Percentiles rank a stretch among this genome's conserved stretches.
Evolutionary conservation across 2,888 invertebrate species (phyloP).

Genomic region (Panorpa germanica): DNA sequence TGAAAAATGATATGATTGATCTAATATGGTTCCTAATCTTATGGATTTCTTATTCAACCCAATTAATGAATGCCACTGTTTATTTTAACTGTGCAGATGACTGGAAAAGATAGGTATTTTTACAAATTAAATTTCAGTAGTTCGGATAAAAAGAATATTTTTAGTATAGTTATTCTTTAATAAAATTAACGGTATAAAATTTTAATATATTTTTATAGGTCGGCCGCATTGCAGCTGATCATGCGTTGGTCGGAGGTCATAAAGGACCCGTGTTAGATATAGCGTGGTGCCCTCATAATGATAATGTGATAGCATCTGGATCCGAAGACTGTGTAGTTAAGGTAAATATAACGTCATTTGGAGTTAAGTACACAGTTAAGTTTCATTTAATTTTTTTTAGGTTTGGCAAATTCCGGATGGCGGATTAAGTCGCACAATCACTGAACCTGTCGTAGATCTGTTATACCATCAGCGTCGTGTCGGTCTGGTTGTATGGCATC

Average conservation of each 20-base stretch:
- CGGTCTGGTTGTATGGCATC: slow-evolving; percentile 91
- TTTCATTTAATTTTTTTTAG: slow-evolving; percentile 16
- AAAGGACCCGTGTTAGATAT: slow-evolving; percentile 92
- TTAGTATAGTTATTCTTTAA: background rate
- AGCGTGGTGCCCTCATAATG: slow-evolving; percentile 97
- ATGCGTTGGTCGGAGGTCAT: slow-evolving; percentile 90
- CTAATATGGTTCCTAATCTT: no score
- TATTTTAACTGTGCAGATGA: no score
- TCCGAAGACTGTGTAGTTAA: slow-evolving; percentile 96
- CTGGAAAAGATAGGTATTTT: no score
- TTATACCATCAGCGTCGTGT: slow-evolving; percentile 85
- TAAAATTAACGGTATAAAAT: no score
- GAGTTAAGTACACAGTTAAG: slow-evolving; percentile 6
- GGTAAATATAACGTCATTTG: slow-evolving; percentile 20
- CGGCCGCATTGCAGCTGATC: slow-evolving; percentile 84
- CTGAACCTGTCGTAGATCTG: slow-evolving; percentile 84
- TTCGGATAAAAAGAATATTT: slow-evolving; percentile 1
- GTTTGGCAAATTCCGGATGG: slow-evolving; percentile 92
- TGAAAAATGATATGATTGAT: no score
- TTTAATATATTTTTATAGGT: slow-evolving; percentile 36
- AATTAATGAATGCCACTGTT: no score
- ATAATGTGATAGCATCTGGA: slow-evolving; percentile 92
- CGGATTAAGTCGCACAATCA: slow-evolving; percentile 73
- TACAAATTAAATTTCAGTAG: slow-evolving; percentile 1
- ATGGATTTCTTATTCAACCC: no score